Evolutionary conservation across 1,140 invertebrate genomes (phyloP).

Genomic region (Calephelis nemesis): DNA sequence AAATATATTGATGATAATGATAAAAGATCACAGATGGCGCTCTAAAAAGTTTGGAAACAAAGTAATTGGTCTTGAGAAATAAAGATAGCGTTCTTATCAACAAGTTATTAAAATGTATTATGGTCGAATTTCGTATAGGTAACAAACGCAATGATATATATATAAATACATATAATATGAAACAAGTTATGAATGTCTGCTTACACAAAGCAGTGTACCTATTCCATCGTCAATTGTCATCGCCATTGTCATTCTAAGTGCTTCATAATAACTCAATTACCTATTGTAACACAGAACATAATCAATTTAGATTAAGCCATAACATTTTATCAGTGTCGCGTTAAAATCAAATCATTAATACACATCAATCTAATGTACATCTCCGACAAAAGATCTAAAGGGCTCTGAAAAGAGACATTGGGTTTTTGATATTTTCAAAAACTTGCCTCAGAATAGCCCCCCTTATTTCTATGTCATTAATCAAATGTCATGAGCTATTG

Average conservation of each 20-base stretch:
- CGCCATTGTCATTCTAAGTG: conserved; percentile 2
- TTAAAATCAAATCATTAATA: conserved; percentile 20
- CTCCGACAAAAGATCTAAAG: conserved; percentile 22
- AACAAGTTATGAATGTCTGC: neutral
- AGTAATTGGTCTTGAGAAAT: too few relatives aligned
- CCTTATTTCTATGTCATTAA: conserved; percentile 61
- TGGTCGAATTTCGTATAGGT: too few relatives aligned
- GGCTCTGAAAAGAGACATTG: conserved; percentile 23
- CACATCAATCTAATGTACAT: conserved; percentile 29
- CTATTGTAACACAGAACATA: neutral
- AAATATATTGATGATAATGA: too few relatives aligned
- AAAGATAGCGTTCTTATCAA: too few relatives aligned
- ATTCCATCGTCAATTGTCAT: conserved; percentile 3
- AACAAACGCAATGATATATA: too few relatives aligned
- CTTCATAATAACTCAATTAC: conserved; percentile 5
- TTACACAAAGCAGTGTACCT: neutral
- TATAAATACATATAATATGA: neutral
- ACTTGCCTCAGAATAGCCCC: conserved; percentile 41
- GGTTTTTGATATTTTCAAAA: conserved; percentile 31
- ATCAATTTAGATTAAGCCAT: conserved; percentile 12
- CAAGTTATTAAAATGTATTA: too few relatives aligned
- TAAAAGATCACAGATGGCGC: too few relatives aligned
- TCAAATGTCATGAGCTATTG: conserved; percentile 67
- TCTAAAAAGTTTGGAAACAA: too few relatives aligned
- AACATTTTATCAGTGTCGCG: conserved; percentile 8